These are phyloP conservation scores for Pitangus sulphuratus DNA, from an alignment of 2,797 vertebrate species.

Conservation along the genomic window DNA sequence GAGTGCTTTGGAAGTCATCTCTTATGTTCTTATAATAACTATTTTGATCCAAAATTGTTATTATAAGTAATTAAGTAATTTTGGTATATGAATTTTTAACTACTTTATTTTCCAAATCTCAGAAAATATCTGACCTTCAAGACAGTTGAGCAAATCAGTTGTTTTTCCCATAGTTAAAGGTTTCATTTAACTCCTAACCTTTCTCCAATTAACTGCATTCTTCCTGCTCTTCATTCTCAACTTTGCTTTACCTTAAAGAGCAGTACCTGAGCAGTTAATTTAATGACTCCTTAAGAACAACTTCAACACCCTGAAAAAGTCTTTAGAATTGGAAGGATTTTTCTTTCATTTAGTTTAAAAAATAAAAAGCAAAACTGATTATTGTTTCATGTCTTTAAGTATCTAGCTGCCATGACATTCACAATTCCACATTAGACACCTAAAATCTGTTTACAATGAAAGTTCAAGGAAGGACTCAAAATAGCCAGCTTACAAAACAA, in stretches of 20 bases:
- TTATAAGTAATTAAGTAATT: background rate
- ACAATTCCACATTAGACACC: background rate
- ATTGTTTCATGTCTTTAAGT: background rate
- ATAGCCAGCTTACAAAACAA: background rate
- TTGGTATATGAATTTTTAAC: background rate
- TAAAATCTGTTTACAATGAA: background rate
- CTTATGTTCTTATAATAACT: background rate
- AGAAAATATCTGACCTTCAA: background rate
- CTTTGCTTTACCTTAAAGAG: background rate
- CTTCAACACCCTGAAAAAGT: background rate
- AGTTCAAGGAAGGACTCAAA: background rate
- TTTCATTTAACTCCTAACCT: background rate
- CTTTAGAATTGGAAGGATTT: background rate
- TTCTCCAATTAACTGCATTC: background rate
- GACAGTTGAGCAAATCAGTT: background rate
- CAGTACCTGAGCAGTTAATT: background rate
- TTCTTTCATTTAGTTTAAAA: background rate
- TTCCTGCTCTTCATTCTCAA: background rate
- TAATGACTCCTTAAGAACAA: background rate
- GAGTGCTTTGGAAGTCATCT: background rate
- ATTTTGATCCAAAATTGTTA: background rate
- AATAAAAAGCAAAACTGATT: background rate
- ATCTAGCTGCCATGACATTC: background rate
- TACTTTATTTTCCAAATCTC: background rate
- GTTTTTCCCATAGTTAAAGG: background rate